Conservation (phyloP, 2,113 vertebrate species). For the Dryoscopus gambensis region DNA sequence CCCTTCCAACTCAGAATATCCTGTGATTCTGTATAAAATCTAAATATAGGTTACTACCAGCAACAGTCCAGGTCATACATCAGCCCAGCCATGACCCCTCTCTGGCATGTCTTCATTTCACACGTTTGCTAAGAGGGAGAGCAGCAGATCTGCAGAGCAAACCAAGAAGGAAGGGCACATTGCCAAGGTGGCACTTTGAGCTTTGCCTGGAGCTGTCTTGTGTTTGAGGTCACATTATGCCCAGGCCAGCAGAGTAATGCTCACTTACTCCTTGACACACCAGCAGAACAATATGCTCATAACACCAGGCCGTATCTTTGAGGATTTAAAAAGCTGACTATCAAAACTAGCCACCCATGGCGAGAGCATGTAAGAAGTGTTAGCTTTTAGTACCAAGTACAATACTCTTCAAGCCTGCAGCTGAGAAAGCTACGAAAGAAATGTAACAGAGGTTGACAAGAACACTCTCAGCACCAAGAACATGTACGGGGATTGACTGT, state of each 20-base stretch:
- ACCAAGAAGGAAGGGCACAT: not conserved
- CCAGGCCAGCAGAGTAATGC: not conserved
- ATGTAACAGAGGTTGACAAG: not conserved
- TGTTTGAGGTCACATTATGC: not conserved
- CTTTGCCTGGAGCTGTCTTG: not conserved
- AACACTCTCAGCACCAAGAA: not conserved
- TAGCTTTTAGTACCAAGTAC: not conserved
- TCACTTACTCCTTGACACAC: not conserved
- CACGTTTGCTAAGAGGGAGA: not conserved
- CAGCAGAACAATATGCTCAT: not conserved
- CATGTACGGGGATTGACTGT: rapidly evolving
- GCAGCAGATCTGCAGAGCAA: not conserved
- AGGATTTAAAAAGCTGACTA: not conserved
- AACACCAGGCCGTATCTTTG: not conserved
- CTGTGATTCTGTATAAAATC: not conserved
- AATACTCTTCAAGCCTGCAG: not conserved
- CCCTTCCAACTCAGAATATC: not conserved
- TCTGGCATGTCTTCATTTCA: not conserved
- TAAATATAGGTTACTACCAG: not conserved
- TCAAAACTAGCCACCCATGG: not conserved
- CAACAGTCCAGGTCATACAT: not conserved
- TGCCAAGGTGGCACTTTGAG: not conserved
- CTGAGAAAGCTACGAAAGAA: not conserved
- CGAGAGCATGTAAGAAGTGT: not conserved
- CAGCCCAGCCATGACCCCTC: not conserved